Conservation (phyloP, 2,888 invertebrate genomes). For the Chalcosyrphus nemorum region DNA sequence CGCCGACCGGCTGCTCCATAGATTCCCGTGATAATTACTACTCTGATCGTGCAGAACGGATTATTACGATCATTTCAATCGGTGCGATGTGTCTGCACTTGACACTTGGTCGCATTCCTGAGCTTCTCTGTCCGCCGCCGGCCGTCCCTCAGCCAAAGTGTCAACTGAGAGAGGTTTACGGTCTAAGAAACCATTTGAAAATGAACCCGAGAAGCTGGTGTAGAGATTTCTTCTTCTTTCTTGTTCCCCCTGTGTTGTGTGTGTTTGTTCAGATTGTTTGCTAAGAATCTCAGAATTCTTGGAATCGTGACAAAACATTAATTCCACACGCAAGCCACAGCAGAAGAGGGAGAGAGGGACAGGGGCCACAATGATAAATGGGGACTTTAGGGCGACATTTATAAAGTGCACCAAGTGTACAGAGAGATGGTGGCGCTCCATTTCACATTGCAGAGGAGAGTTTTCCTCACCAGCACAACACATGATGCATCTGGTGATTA, state of each 20-base stretch:
- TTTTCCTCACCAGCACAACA: too few species aligned
- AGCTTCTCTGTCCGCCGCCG: background rate
- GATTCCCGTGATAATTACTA: conserved; percentile 51
- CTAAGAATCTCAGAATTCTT: conserved; percentile 76
- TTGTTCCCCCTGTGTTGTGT: background rate
- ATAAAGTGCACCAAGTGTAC: conserved; percentile 44
- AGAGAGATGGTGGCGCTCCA: conserved; percentile 46
- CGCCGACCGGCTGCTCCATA: conserved; percentile 5
- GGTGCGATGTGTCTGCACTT: conserved; percentile 64
- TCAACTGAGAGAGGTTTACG: conserved; percentile 48
- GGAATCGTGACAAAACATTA: conserved; percentile 81
- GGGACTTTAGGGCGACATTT: conserved; percentile 35
- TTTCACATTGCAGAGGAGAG: conserved; percentile 5
- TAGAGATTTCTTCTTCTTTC: conserved; percentile 39
- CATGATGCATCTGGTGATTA: conserved; percentile 2
- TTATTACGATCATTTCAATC: conserved; percentile 62
- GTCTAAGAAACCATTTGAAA: conserved; percentile 47
- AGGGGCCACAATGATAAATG: conserved; percentile 16
- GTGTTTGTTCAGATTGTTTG: conserved; percentile 69
- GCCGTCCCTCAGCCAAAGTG: conserved; percentile 28
- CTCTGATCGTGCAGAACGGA: conserved; percentile 62
- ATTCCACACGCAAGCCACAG: conserved; percentile 64
- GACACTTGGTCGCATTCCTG: conserved; percentile 68
- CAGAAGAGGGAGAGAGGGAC: background rate
- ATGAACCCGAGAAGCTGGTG: conserved; percentile 40